Evolutionary conservation across 2,888 invertebrate species (phyloP).

Genomic region (Isoperla grammatica): DNA sequence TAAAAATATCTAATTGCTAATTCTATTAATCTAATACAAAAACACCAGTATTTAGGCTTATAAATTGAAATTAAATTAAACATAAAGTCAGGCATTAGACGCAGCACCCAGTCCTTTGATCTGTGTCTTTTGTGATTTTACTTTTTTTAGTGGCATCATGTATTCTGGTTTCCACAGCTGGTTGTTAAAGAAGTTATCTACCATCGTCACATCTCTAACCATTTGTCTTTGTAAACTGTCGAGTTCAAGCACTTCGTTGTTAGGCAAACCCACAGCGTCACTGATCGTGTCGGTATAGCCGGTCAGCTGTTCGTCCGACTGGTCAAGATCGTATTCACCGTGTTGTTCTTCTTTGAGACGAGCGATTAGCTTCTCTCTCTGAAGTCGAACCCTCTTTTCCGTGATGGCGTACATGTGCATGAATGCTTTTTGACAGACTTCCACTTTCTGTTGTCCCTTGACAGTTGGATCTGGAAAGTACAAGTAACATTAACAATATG

Average conservation of each 20-base stretch:
- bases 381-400: constrained; percentile 49
- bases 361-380: constrained; percentile 48
- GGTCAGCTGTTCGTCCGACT: neutral
- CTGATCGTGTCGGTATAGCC: neutral
- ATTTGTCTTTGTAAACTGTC: constrained; percentile 33
- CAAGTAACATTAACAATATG: no score
- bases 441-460: constrained; percentile 29
- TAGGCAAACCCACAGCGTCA: neutral
- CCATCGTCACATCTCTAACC: constrained; percentile 46
- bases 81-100: neutral
- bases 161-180: constrained; percentile 54
- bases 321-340: neutral
- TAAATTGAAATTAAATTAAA: neutral
- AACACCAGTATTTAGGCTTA: neutral
- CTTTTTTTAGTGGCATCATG: constrained; percentile 36
- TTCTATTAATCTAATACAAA: neutral
- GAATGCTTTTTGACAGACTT: constrained; percentile 52
- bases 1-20: no score
- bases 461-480: no score
- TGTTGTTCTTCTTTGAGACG: constrained; percentile 43
- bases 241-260: constrained; percentile 13
- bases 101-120: neutral
- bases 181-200: constrained; percentile 51
- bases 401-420: constrained; percentile 51
- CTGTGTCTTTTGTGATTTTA: neutral